Evolutionary conservation across 2,113 vertebrate genomes (phyloP).

Genomic region (Tachuris rubrigastra): DNA sequence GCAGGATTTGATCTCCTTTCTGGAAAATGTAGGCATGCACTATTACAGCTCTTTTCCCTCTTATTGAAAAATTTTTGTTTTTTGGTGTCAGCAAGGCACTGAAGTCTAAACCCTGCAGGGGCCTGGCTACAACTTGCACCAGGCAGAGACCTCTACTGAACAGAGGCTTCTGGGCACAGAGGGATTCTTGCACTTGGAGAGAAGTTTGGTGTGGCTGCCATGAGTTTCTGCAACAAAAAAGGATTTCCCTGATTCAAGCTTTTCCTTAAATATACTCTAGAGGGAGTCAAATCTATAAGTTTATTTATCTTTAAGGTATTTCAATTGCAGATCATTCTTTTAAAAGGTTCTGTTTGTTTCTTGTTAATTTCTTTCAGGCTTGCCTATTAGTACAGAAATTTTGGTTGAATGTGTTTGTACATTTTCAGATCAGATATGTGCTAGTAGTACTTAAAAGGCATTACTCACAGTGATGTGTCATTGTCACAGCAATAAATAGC

Average conservation of each 20-base stretch:
- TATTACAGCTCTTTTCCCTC: not conserved
- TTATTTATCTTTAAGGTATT: conserved; percentile 68
- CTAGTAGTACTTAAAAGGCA: conserved; percentile 26
- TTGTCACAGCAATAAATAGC: conserved; percentile 28
- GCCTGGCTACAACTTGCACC: not conserved
- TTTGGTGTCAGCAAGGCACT: not conserved
- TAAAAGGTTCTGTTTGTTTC: conserved; percentile 46
- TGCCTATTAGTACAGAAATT: conserved; percentile 28
- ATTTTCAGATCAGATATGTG: conserved; percentile 27
- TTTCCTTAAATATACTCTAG: conserved; percentile 87
- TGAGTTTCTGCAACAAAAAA: conserved; percentile 14
- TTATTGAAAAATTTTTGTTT: not conserved
- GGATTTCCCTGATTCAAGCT: conserved; percentile 53
- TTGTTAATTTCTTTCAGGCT: conserved; percentile 54
- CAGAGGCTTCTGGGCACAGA: not conserved
- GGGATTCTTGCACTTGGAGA: not conserved
- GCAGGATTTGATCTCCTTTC: not conserved
- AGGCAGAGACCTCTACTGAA: not conserved
- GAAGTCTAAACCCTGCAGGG: not conserved
- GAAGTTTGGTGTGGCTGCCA: not conserved
- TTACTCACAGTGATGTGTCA: not conserved
- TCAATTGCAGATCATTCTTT: conserved; percentile 41
- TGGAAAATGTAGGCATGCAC: not conserved
- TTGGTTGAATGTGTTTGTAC: conserved; percentile 26
- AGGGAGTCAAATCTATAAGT: conserved; percentile 94